Percentiles rank a stretch among this genome's conserved stretches.
phyloP scores from a whole-genome alignment of 2,888 invertebrate genomes.

The Sycophila texana region DNA sequence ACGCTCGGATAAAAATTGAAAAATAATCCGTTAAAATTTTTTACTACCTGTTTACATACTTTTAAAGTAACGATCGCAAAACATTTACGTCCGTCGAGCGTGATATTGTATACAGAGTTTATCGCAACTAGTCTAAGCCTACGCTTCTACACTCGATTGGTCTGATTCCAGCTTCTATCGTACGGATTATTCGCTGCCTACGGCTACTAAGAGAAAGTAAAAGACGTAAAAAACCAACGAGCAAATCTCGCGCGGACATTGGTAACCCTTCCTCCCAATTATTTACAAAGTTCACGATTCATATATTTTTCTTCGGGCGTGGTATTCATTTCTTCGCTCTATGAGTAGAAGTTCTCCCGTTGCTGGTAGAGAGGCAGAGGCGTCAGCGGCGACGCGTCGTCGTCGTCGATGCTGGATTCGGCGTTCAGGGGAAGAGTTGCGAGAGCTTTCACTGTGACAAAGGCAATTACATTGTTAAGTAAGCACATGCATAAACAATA shows the following conservation, averaged over 20 bases:
- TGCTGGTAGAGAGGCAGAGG: conserved; percentile 91
- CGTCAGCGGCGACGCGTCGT: conserved; percentile 85
- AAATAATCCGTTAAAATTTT: conserved; percentile 1
- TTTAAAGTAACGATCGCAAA: background rate
- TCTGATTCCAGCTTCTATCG: conserved; percentile 26
- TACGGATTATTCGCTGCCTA: conserved; percentile 4
- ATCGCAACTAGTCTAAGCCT: conserved; percentile 3
- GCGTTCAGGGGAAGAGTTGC: conserved; percentile 82
- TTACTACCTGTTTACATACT: background rate
- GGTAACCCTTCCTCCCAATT: conserved; percentile 35
- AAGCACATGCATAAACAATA: background rate
- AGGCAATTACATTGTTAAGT: background rate
- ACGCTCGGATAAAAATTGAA: conserved; percentile 20
- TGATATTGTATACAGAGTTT: conserved; percentile 19
- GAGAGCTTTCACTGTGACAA: conserved; percentile 84
- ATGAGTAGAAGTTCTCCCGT: conserved; percentile 87
- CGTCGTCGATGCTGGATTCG: conserved; percentile 80
- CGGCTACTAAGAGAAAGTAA: background rate
- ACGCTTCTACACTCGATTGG: conserved; percentile 7
- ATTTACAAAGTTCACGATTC: conserved; percentile 33
- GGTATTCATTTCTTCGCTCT: conserved; percentile 58
- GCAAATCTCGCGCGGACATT: conserved; percentile 25
- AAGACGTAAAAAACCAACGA: background rate
- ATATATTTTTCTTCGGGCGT: background rate
- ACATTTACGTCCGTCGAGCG: conserved; percentile 16